These are phyloP conservation scores for Scomber scombrus DNA, from an alignment of 2,113 vertebrate species.

Conservation along the genomic window DNA sequence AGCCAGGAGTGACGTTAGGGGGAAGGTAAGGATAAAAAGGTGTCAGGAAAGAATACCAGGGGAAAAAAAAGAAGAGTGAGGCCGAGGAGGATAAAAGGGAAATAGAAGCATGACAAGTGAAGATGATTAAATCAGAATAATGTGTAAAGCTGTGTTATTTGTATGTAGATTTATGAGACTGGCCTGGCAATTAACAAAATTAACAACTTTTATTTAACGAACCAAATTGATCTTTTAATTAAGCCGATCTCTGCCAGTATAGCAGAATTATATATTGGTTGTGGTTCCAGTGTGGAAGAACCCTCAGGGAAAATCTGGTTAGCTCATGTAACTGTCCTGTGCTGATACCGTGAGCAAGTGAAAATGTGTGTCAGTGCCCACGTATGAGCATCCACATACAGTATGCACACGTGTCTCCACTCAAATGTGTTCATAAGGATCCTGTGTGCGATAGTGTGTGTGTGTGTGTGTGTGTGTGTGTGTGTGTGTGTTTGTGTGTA, in stretches of 20 bases:
- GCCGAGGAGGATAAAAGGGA: neutral
- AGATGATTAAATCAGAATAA: slow-evolving; percentile 5
- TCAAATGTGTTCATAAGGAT: neutral
- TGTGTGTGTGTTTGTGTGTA: neutral
- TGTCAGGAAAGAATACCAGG: neutral
- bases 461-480: neutral
- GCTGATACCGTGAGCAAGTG: neutral
- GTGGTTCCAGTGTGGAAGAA: neutral
- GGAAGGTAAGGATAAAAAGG: neutral
- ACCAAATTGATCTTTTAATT: neutral
- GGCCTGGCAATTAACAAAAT: neutral
- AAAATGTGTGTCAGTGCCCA: neutral
- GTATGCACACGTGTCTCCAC: neutral
- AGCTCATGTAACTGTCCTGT: neutral
- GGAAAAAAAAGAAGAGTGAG: slow-evolving; percentile 13
- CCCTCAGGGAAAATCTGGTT: neutral
- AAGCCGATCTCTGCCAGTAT: neutral
- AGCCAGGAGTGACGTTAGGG: neutral
- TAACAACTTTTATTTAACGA: slow-evolving; percentile 3
- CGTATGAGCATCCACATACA: slow-evolving; percentile 7
- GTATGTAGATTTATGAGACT: no score
- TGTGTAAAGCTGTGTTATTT: neutral
- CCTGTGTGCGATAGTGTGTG: neutral
- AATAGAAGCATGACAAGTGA: neutral
- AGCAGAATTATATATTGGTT: neutral